These are phyloP conservation scores for Acanthacorydalis orientalis DNA, from an alignment of 2,888 invertebrate genomes.

Conservation along the genomic window DNA sequence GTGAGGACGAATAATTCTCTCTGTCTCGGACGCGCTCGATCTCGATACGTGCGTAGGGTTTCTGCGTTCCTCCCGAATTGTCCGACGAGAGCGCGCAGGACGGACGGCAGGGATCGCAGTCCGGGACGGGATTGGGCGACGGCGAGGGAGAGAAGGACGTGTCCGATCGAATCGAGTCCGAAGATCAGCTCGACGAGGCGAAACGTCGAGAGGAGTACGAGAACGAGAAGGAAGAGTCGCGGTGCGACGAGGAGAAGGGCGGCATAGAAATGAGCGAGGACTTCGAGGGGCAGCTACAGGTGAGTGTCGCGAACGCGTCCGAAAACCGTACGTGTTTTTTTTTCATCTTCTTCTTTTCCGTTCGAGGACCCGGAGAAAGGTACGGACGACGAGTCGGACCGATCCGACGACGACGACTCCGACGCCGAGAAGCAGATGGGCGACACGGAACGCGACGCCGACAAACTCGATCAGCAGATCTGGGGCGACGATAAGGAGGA, in stretches of 20 bases:
- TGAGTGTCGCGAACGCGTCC: too few relatives aligned
- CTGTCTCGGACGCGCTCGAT: too few relatives aligned
- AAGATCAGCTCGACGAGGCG: slow-evolving; percentile 88
- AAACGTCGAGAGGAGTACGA: slow-evolving; percentile 62
- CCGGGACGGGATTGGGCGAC: slow-evolving; percentile 78
- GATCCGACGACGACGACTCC: slow-evolving; percentile 51
- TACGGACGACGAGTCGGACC: slow-evolving; percentile 40
- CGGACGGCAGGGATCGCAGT: slow-evolving; percentile 31
- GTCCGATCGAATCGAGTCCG: slow-evolving; percentile 73
- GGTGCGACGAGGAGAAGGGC: slow-evolving; percentile 75
- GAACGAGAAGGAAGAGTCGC: slow-evolving; percentile 47
- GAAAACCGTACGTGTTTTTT: too few relatives aligned
- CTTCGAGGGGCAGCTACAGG: slow-evolving; percentile 75
- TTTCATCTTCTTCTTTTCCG: not conserved
- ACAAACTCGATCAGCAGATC: slow-evolving; percentile 62
- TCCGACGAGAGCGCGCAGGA: slow-evolving; percentile 51
- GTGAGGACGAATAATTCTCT: too few relatives aligned
- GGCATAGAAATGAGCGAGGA: slow-evolving; percentile 94
- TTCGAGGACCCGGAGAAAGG: slow-evolving; percentile 33
- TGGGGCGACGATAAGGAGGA: slow-evolving; percentile 76
- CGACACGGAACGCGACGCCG: slow-evolving; percentile 74
- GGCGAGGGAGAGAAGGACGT: slow-evolving; percentile 90
- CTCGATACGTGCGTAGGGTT: slow-evolving; percentile 62
- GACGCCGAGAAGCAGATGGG: slow-evolving; percentile 95
- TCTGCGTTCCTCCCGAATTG: slow-evolving; percentile 79